phyloP scores from a whole-genome alignment of 2,797 vertebrate genomes.

The Furcifer pardalis region DNA sequence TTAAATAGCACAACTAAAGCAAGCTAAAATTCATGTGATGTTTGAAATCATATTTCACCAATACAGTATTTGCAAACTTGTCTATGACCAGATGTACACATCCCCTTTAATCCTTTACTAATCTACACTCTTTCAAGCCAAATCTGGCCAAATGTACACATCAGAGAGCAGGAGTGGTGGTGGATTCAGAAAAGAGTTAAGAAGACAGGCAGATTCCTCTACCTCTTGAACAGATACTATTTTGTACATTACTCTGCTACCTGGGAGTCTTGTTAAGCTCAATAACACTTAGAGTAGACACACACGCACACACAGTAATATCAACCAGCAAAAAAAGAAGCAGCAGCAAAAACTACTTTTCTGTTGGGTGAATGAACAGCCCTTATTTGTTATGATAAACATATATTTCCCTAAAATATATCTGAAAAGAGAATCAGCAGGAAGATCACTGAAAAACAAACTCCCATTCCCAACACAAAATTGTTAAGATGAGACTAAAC shows the following conservation, averaged over 20 bases:
- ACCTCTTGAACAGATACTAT: too few species aligned
- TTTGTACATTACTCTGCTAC: background rate
- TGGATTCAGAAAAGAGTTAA: too few species aligned
- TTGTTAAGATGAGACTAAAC: background rate
- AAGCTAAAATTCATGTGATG: background rate
- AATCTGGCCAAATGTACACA: too few species aligned
- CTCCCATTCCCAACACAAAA: background rate
- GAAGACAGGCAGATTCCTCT: too few species aligned
- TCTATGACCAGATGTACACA: background rate
- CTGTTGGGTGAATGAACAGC: background rate
- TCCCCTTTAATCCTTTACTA: too few species aligned
- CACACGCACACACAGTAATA: rapidly evolving
- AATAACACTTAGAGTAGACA: background rate
- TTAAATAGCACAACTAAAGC: background rate
- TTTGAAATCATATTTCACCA: background rate
- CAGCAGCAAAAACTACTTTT: too few species aligned
- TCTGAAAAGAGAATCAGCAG: background rate
- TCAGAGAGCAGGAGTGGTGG: too few species aligned
- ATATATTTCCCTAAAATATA: background rate
- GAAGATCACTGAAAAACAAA: background rate
- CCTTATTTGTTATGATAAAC: too few species aligned
- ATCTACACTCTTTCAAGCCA: too few species aligned
- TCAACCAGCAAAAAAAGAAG: background rate
- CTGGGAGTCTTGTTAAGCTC: background rate
- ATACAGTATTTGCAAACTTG: background rate